A percentile compares a stretch with the other conserved stretches of the same genome.
Evolutionary conservation across 2,797 vertebrate genomes (phyloP).

Genomic region (Propithecus deckenii): DNA sequence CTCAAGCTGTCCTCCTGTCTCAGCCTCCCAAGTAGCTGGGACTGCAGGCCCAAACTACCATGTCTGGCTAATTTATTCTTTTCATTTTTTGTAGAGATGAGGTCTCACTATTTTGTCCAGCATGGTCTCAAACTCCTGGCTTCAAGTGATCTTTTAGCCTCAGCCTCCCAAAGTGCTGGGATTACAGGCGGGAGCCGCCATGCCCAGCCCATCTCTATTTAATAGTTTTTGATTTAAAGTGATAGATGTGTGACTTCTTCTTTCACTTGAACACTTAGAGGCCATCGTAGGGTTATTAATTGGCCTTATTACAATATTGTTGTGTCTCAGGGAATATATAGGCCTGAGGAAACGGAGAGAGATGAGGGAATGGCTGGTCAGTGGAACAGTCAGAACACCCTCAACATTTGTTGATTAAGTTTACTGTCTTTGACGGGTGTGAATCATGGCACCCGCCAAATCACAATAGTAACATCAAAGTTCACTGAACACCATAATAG

Average conservation of each 20-base stretch:
- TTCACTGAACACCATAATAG: background rate
- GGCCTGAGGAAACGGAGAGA: background rate
- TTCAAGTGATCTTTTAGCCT: no score
- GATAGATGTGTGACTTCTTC: background rate
- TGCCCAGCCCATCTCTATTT: no score
- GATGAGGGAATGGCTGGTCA: background rate
- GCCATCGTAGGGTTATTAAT: background rate
- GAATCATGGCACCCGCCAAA: background rate
- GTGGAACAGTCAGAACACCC: background rate
- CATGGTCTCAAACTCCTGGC: no score
- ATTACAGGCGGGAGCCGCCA: no score
- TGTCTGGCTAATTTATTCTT: no score
- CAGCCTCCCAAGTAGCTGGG: no score
- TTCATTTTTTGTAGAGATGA: no score
- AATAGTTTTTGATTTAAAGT: background rate
- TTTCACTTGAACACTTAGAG: background rate
- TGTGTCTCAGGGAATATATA: background rate
- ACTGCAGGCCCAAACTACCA: no score
- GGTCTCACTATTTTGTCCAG: no score
- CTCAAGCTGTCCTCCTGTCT: no score
- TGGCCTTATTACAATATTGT: background rate
- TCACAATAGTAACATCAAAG: background rate
- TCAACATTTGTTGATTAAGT: background rate
- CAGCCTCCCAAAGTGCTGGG: no score
- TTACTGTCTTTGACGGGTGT: background rate